Conservation (phyloP, 2,113 vertebrate genomes). For the Variabilichromis moorii region DNA sequence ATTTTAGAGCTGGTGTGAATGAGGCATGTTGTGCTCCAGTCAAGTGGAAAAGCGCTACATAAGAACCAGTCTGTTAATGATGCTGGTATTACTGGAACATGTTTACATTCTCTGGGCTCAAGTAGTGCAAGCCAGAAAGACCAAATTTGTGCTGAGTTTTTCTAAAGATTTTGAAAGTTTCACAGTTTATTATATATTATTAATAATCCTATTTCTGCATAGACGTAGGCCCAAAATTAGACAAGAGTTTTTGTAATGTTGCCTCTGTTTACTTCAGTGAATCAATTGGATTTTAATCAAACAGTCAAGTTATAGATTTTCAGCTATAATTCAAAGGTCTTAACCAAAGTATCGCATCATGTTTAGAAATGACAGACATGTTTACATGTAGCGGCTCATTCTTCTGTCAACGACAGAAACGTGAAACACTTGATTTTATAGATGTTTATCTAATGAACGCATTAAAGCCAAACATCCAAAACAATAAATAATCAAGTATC, state of each 20-base stretch:
- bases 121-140: neutral
- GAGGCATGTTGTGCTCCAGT: neutral
- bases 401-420: neutral
- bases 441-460: neutral
- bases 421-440: neutral
- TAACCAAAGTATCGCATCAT: fast-evolving
- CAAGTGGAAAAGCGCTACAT: neutral
- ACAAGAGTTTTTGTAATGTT: neutral
- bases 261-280: neutral
- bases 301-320: neutral
- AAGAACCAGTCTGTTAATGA: neutral
- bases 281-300: fast-evolving
- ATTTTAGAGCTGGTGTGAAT: neutral
- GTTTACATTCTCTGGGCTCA: neutral
- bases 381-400: neutral
- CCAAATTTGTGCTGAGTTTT: neutral
- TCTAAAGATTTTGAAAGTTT: fast-evolving
- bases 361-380: neutral
- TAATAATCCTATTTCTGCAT: neutral
- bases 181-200: neutral
- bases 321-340: neutral
- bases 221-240: neutral
- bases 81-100: neutral
- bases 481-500: neutral
- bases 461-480: neutral